phyloP scores from a whole-genome alignment of 2,888 invertebrate genomes.

The Micoletzkya japonica region DNA sequence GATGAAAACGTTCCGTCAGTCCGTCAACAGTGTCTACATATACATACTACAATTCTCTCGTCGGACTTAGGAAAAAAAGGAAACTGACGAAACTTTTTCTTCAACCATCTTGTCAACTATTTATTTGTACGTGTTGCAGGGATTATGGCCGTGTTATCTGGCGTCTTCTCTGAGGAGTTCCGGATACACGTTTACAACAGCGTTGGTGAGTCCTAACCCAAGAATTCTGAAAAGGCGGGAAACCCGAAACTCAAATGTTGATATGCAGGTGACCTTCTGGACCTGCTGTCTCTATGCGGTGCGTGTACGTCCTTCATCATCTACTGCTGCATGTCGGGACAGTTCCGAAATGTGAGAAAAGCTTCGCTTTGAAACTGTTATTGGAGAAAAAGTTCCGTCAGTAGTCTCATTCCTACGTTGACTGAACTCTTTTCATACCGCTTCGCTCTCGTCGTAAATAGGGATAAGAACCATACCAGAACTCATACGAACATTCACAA shows the following conservation, averaged over 20 bases:
- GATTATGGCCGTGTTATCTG: constrained; percentile 66
- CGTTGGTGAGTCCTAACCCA: constrained; percentile 59
- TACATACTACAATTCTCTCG: too few relatives aligned
- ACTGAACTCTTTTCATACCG: too few relatives aligned
- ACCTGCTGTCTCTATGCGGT: constrained; percentile 67
- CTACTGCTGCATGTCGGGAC: constrained; percentile 68
- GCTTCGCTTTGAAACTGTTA: neutral
- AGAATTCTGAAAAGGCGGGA: constrained; percentile 38
- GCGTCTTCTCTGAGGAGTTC: constrained; percentile 61
- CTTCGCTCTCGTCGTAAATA: too few relatives aligned
- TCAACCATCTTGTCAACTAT: too few relatives aligned
- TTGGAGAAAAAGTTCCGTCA: too few relatives aligned
- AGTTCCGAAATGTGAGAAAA: constrained; percentile 64
- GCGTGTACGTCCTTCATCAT: constrained; percentile 68
- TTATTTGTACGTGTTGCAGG: constrained; percentile 40
- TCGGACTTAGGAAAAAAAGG: too few relatives aligned
- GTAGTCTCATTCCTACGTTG: too few relatives aligned
- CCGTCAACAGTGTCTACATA: too few relatives aligned
- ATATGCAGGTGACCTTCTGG: constrained; percentile 60
- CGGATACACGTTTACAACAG: constrained; percentile 65
- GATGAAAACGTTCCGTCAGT: too few relatives aligned
- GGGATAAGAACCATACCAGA: too few relatives aligned
- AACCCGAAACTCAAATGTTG: neutral
- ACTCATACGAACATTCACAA: too few relatives aligned
- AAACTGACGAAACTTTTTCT: too few relatives aligned